Conservation (phyloP, 2,797 vertebrate species). For the Potorous gilbertii region DNA sequence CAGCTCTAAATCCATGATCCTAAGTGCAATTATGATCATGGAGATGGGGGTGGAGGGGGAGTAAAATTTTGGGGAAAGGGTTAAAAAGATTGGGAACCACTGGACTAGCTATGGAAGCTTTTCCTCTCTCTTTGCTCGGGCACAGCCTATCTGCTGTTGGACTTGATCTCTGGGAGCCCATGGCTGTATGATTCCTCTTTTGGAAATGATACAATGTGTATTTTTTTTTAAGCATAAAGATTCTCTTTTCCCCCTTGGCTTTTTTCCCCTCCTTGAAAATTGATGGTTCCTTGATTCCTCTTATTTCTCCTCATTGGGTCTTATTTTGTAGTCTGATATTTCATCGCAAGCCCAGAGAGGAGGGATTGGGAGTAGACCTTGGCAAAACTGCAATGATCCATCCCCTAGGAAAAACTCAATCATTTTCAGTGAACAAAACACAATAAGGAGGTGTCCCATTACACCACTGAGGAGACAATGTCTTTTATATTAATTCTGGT, state of each 20-base stretch:
- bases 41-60: background rate
- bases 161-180: background rate
- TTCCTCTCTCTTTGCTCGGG: background rate
- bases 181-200: background rate
- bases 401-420: slow-evolving; percentile 81
- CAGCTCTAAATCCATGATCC: background rate
- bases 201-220: background rate
- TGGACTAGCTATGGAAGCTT: background rate
- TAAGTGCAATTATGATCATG: background rate
- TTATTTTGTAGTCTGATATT: slow-evolving; percentile 75
- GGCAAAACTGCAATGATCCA: slow-evolving; percentile 67
- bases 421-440: slow-evolving; percentile 75
- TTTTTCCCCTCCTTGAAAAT: slow-evolving; percentile 50
- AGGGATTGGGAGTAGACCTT: slow-evolving; percentile 53
- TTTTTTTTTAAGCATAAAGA: slow-evolving; percentile 24
- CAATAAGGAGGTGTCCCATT: slow-evolving; percentile 85
- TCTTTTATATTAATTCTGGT: slow-evolving; percentile 85
- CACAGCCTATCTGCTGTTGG: background rate
- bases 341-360: slow-evolving; percentile 74
- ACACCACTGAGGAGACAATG: slow-evolving; percentile 84
- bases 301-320: slow-evolving; percentile 76
- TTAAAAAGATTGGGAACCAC: background rate
- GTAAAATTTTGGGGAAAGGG: background rate
- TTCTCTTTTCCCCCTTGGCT: slow-evolving; percentile 12
- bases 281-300: slow-evolving; percentile 78